Evolutionary conservation across 1,140 invertebrate species (phyloP), one percentile per base, ranked within the genome.

Genomic region (Teleopsis dalmanni): DNA sequence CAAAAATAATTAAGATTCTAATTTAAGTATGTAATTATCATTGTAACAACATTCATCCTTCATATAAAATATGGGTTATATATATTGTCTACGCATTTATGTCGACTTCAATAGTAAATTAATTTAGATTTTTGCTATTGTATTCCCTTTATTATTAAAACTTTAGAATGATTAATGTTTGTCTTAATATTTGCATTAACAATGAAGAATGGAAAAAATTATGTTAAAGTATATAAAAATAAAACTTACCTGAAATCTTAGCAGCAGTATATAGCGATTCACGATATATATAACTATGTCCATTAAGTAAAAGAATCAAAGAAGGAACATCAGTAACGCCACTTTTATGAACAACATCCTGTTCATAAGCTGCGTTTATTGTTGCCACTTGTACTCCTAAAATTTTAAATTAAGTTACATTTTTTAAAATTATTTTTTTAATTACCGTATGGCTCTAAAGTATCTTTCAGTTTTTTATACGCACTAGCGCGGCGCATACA

Each of bases 401-500:
- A 21, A 45, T 21, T n/a, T 26, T 25, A 47, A 3, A 33, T 47
- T 1, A n/a, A n/a, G n/a, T n/a, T n/a, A n/a, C n/a, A n/a, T n/a
- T n/a, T n/a, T n/a, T n/a, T n/a, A n/a, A n/a, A n/a, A n/a, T n/a
- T n/a, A n/a, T n/a, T n/a, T n/a, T 33, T 33, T 26, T 27, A 26
- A 8, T 46, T 76, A 35, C 84, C 84, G 18, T 85, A 59, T 3
- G 86, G 87, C 60, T 92, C 88, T 9, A 96, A 69, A 37, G 94
- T 85, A 55, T 90, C 83, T 16, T 90, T 81, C 21, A 94, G 73
- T 52, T 85, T 81, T 50, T 87, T 78, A 79, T 91, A 90, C 7
- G 86, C 78, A 4, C 82, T 83, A 44, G 92, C 88, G 14, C 87
- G 79, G 68, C 89, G 81, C 34, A 91, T 79, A 69, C 93, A 97